A percentile compares a stretch with the other conserved stretches of the same genome.
Evolutionary conservation across 2,797 vertebrate species (phyloP).

Genomic region (Sarcoramphus papa): DNA sequence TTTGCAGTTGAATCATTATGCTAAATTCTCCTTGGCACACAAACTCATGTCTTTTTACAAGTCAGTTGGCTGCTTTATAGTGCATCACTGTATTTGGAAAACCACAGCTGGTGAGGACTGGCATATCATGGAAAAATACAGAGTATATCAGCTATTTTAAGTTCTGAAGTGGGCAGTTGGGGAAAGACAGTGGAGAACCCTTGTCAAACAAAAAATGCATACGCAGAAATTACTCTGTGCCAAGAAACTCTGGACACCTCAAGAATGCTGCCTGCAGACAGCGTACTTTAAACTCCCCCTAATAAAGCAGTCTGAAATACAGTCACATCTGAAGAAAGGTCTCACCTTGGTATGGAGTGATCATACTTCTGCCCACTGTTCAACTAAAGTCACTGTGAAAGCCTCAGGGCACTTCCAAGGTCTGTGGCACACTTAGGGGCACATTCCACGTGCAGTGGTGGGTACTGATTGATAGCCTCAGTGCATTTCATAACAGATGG

Average conservation of each 20-base stretch:
- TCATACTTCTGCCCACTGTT: neutral
- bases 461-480: neutral
- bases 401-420: neutral
- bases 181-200: neutral
- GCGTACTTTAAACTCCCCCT: neutral
- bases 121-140: neutral
- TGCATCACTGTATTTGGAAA: neutral
- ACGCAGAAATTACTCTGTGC: neutral
- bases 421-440: neutral
- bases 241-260: neutral
- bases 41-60: neutral
- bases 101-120: conserved; percentile 18
- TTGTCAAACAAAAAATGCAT: neutral
- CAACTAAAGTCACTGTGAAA: neutral
- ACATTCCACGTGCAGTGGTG: neutral
- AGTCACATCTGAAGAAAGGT: neutral
- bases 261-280: neutral
- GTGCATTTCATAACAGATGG: neutral
- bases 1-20: neutral
- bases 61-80: conserved; percentile 12
- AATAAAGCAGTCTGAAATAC: neutral
- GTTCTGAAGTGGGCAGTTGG: neutral
- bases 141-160: neutral
- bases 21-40: conserved; percentile 9
- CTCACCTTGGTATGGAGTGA: neutral